These are phyloP conservation scores for Myoxocephalus aenaeus DNA, from an alignment of 2,797 vertebrate species.

Conservation along the genomic window DNA sequence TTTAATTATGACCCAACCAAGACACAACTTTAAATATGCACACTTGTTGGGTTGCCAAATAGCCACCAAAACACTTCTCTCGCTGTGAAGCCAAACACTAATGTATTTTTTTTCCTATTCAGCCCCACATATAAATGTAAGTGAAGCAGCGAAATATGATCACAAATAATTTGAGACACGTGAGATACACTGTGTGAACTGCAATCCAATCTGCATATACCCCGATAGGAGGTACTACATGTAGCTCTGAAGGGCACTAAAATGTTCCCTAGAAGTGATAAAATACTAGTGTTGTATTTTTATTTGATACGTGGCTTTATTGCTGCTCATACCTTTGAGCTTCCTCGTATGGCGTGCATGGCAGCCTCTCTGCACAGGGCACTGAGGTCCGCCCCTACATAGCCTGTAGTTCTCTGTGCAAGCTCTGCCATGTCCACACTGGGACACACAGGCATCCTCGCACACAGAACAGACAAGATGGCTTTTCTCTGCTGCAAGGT, in stretches of 20 bases:
- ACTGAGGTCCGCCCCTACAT: conserved; percentile 93
- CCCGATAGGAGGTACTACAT: neutral
- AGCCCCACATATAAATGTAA: neutral
- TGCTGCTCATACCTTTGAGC: conserved; percentile 79
- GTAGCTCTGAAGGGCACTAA: neutral
- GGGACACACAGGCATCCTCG: conserved; percentile 85
- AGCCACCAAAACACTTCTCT: neutral
- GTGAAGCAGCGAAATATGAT: neutral
- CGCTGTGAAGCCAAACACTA: neutral
- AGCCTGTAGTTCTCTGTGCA: conserved; percentile 90
- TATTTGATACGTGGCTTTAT: accelerated
- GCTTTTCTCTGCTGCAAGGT: conserved; percentile 88
- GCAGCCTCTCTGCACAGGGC: conserved; percentile 94
- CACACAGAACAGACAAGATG: conserved; percentile 88
- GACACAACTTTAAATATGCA: neutral
- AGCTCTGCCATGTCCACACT: conserved; percentile 83
- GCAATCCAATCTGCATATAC: neutral
- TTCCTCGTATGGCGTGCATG: conserved; percentile 85
- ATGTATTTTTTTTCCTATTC: neutral
- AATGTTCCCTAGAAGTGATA: neutral
- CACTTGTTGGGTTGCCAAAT: neutral
- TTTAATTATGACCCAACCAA: neutral
- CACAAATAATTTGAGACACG: neutral
- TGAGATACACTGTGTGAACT: neutral
- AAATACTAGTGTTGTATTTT: neutral